These are phyloP conservation scores for Melanotaenia parkinsoni DNA, from an alignment of 2,797 vertebrate genomes.

Conservation along the genomic window DNA sequence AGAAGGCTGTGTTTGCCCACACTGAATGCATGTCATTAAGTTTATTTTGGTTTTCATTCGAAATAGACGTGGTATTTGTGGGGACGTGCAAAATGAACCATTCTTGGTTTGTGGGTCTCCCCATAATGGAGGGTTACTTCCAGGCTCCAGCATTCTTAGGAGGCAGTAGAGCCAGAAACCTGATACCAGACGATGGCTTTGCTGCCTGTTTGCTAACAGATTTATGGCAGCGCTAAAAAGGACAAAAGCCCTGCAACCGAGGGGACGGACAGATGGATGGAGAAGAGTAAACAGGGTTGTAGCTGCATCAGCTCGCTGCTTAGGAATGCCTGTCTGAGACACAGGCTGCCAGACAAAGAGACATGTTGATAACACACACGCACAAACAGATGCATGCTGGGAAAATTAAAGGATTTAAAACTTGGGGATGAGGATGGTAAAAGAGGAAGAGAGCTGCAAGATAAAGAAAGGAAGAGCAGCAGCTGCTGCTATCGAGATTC, in stretches of 20 bases:
- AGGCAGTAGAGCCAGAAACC: constrained; percentile 81
- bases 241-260: constrained; percentile 74
- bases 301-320: constrained; percentile 68
- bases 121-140: constrained; percentile 83
- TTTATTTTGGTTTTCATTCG: constrained; percentile 86
- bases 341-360: constrained; percentile 75
- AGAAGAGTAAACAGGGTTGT: constrained; percentile 75
- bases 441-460: constrained; percentile 15
- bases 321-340: constrained; percentile 77
- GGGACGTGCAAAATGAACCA: constrained; percentile 75
- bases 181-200: constrained; percentile 77
- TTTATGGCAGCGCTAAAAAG: constrained; percentile 84
- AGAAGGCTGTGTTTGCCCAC: constrained; percentile 75
- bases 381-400: constrained; percentile 63
- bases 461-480: constrained; percentile 18
- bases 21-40: constrained; percentile 85
- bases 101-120: constrained; percentile 79
- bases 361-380: constrained; percentile 73
- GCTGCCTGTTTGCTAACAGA: constrained; percentile 85
- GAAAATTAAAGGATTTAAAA: constrained; percentile 56
- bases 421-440: constrained; percentile 31
- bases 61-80: constrained; percentile 85
- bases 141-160: constrained; percentile 79
- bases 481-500: constrained; percentile 27
- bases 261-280: constrained; percentile 72